Conservation (phyloP, 2,113 vertebrate species). For the Seriola aureovittata region DNA sequence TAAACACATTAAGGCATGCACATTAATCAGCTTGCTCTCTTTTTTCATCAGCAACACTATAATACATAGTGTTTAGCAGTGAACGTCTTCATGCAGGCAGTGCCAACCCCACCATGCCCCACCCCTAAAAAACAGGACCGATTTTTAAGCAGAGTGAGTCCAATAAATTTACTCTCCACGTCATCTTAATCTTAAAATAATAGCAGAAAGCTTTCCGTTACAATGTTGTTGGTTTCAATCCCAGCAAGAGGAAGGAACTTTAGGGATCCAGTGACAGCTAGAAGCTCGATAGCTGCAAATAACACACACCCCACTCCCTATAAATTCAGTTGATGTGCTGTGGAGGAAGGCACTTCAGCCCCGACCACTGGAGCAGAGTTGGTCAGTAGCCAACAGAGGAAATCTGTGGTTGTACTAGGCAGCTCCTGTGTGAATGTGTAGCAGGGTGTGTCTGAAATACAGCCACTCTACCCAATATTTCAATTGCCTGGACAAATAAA, state of each 20-base stretch:
- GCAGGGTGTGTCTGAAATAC: constrained; percentile 71
- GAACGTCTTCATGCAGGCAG: constrained; percentile 7
- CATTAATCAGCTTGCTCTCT: background rate
- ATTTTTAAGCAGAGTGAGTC: constrained; percentile 35
- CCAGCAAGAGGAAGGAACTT: constrained; percentile 43
- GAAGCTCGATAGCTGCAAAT: constrained; percentile 66
- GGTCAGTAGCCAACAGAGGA: constrained; percentile 70
- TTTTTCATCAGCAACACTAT: constrained; percentile 6
- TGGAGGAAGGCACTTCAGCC: constrained; percentile 70
- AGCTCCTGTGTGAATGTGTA: constrained; percentile 77
- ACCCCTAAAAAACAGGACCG: background rate
- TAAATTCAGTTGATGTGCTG: constrained; percentile 75
- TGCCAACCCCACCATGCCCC: background rate
- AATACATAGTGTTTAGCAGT: constrained; percentile 16
- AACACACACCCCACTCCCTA: constrained; percentile 59
- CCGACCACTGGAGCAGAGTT: constrained; percentile 66
- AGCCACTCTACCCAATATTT: constrained; percentile 51
- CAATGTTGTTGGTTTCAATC: constrained; percentile 50
- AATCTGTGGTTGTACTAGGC: constrained; percentile 71
- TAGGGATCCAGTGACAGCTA: constrained; percentile 67
- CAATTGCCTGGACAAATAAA: constrained; percentile 58
- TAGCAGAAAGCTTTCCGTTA: constrained; percentile 2
- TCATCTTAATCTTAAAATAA: constrained; percentile 36
- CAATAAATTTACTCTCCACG: constrained; percentile 24
- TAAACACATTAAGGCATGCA: constrained; percentile 8